phyloP scores from a whole-genome alignment of 2,888 invertebrate species.

The Tipula unca region DNA sequence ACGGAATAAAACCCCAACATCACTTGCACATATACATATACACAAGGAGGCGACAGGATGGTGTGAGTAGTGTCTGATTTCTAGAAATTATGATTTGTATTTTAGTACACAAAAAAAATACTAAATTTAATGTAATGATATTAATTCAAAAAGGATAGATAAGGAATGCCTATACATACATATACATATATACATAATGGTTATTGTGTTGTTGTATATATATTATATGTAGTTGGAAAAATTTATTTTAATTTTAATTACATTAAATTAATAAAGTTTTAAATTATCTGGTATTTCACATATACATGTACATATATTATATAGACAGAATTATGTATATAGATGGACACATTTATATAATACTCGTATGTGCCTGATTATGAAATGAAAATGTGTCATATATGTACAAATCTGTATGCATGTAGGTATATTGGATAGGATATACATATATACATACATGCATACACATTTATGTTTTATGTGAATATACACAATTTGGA shows the following conservation, averaged over 20 bases:
- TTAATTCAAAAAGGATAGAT: neutral
- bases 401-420: neutral
- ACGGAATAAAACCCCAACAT: neutral
- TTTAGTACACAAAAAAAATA: neutral
- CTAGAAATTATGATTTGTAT: neutral
- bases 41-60: neutral
- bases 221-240: neutral
- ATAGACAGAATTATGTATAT: neutral
- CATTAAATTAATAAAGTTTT: slow-evolving; percentile 8
- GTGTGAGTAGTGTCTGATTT: neutral
- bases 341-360: neutral
- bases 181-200: neutral
- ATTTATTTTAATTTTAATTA: neutral
- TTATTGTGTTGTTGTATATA: neutral
- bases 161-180: neutral
- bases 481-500: neutral
- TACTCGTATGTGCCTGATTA: no score
- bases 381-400: neutral
- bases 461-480: neutral
- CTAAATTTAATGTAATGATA: neutral
- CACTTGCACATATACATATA: neutral
- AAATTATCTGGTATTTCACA: neutral
- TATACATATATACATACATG: no score
- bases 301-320: no score
- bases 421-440: no score